Conservation (phyloP, 1,140 invertebrate species). For the Oryctes rhinoceros region DNA sequence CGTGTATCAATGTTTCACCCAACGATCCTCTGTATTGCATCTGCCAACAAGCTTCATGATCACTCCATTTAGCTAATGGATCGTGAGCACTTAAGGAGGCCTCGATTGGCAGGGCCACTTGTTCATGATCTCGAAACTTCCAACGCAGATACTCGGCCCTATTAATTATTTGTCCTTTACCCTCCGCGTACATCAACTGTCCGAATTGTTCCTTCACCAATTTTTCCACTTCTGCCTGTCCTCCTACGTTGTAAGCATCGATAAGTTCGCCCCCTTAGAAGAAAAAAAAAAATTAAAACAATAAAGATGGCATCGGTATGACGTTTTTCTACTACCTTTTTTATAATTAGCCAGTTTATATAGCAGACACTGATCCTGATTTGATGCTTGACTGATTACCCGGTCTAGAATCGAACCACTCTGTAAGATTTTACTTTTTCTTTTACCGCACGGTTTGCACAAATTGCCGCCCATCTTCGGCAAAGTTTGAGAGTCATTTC, state of each 20-base stretch:
- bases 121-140: slow-evolving; percentile 88
- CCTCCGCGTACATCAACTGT: slow-evolving; percentile 88
- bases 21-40: slow-evolving; percentile 94
- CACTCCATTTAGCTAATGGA: slow-evolving; percentile 84
- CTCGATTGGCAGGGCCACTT: slow-evolving; percentile 84
- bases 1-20: slow-evolving; percentile 93
- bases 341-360: slow-evolving; percentile 91
- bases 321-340: slow-evolving; percentile 67
- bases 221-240: slow-evolving; percentile 82
- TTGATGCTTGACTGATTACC: slow-evolving; percentile 85
- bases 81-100: slow-evolving; percentile 81
- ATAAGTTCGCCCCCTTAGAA: slow-evolving; percentile 77
- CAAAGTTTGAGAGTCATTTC: background rate
- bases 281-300: slow-evolving; percentile 32
- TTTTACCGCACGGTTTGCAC: slow-evolving; percentile 60
- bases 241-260: slow-evolving; percentile 84
- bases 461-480: slow-evolving; percentile 60
- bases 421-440: slow-evolving; percentile 60
- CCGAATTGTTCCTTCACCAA: slow-evolving; percentile 89
- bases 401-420: slow-evolving; percentile 83
- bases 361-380: slow-evolving; percentile 84
- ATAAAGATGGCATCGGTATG: background rate
- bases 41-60: slow-evolving; percentile 96
- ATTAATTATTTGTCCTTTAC: slow-evolving; percentile 86
- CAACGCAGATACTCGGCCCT: slow-evolving; percentile 90